Evolutionary conservation across 2,113 vertebrate species (phyloP).

Genomic region (Psephotus haematonotus): DNA sequence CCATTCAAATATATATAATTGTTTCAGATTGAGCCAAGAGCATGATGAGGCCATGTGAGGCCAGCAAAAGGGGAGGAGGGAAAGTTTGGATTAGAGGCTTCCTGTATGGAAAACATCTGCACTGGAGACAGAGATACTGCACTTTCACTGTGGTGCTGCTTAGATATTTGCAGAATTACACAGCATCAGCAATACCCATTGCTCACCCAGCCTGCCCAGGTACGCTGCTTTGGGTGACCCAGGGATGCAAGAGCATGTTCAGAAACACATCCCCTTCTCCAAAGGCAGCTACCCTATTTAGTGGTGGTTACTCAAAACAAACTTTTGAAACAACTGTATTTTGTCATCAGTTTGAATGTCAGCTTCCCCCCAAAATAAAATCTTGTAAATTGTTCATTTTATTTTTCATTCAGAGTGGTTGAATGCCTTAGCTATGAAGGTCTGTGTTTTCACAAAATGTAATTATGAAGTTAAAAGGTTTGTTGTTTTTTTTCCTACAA

Average conservation of each 20-base stretch:
- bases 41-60: not conserved
- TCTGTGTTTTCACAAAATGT: not conserved
- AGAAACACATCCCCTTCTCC: not conserved
- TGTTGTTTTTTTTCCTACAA: not conserved
- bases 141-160: not conserved
- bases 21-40: slow-evolving; percentile 38
- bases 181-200: not conserved
- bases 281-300: not conserved
- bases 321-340: not conserved
- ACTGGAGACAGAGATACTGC: not conserved
- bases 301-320: not conserved
- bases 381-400: not conserved
- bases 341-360: not conserved
- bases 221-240: not conserved
- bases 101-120: slow-evolving; percentile 69
- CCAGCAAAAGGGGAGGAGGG: slow-evolving; percentile 5
- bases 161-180: not conserved
- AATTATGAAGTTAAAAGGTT: not conserved
- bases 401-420: not conserved
- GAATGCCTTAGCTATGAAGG: not conserved
- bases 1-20: slow-evolving; percentile 26
- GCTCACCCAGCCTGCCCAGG: not conserved
- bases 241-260: not conserved
- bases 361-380: not conserved
- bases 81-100: slow-evolving; percentile 56